Evolutionary conservation across 2,888 invertebrate species (phyloP).

Genomic region (Panzeria rudis): DNA sequence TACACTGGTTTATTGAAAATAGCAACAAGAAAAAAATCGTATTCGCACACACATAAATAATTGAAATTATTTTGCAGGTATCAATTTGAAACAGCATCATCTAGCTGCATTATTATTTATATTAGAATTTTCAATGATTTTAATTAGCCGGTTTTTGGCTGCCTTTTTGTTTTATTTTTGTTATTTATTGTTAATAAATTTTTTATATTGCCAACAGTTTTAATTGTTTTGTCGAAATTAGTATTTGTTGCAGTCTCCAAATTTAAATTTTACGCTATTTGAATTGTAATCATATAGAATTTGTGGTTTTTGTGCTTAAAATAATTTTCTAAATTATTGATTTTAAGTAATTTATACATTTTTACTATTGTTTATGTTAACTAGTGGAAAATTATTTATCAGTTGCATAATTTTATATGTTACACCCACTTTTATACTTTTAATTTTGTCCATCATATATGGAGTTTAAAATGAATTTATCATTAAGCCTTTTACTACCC

Average conservation of each 20-base stretch:
- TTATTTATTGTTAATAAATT: slow-evolving; percentile 20
- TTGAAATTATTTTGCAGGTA: slow-evolving; percentile 39
- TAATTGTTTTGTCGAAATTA: slow-evolving; percentile 2
- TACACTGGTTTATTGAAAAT: slow-evolving; percentile 35
- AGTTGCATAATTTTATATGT: not conserved
- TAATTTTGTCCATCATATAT: not conserved
- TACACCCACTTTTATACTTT: not conserved
- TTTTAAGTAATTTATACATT: not conserved
- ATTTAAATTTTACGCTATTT: slow-evolving; percentile 23
- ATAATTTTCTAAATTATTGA: not conserved
- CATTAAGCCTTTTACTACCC: too few species aligned
- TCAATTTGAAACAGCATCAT: slow-evolving; percentile 6
- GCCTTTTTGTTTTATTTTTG: not conserved
- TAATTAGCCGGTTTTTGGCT: slow-evolving; percentile 43
- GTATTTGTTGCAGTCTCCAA: slow-evolving; percentile 19
- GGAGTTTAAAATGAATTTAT: too few species aligned
- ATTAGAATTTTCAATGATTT: slow-evolving; percentile 33
- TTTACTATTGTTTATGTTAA: not conserved
- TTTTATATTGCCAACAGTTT: slow-evolving; percentile 29
- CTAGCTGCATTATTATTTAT: slow-evolving; percentile 13
- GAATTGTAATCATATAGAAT: slow-evolving; percentile 9
- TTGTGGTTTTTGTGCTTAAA: slow-evolving; percentile 7
- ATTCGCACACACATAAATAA: not conserved
- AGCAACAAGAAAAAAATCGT: not conserved
- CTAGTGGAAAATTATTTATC: not conserved